phyloP scores from a whole-genome alignment of 2,113 vertebrate species.

The Pseudorhombus dupliciocellatus region DNA sequence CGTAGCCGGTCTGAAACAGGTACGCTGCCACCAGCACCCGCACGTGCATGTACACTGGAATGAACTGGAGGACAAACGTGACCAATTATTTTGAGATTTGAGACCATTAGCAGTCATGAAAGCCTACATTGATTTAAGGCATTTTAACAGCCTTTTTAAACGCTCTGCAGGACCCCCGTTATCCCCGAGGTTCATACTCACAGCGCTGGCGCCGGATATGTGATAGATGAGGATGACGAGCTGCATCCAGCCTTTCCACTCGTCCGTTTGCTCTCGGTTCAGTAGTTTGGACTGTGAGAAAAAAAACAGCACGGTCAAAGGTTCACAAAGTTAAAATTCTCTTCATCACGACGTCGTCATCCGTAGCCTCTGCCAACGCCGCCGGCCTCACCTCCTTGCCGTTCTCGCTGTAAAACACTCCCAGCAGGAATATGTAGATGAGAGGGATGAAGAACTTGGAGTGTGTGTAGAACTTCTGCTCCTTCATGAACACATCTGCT shows the following conservation, averaged over 20 bases:
- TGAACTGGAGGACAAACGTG: constrained; percentile 87
- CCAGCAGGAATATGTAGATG: constrained; percentile 92
- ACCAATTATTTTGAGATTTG: too few species aligned
- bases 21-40: constrained; percentile 97
- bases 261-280: constrained; percentile 98
- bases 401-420: constrained; percentile 95
- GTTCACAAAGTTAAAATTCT: too few species aligned
- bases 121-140: too few species aligned
- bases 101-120: too few species aligned
- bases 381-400: constrained; percentile 91
- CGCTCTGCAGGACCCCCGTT: too few species aligned
- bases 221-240: constrained; percentile 99
- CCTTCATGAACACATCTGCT: constrained; percentile 97
- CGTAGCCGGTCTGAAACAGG: constrained; percentile 98
- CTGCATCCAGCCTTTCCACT: constrained; percentile 99
- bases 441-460: constrained; percentile 97
- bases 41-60: constrained; percentile 98
- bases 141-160: too few species aligned
- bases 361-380: too few species aligned
- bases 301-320: too few species aligned
- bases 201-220: constrained; percentile 96
- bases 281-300: constrained; percentile 89
- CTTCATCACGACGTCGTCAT: too few species aligned
- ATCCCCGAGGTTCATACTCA: constrained; percentile 87
- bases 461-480: constrained; percentile 98